These are phyloP conservation scores for Megaceryle maxima DNA, from an alignment of 2,113 vertebrate species.

Conservation along the genomic window DNA sequence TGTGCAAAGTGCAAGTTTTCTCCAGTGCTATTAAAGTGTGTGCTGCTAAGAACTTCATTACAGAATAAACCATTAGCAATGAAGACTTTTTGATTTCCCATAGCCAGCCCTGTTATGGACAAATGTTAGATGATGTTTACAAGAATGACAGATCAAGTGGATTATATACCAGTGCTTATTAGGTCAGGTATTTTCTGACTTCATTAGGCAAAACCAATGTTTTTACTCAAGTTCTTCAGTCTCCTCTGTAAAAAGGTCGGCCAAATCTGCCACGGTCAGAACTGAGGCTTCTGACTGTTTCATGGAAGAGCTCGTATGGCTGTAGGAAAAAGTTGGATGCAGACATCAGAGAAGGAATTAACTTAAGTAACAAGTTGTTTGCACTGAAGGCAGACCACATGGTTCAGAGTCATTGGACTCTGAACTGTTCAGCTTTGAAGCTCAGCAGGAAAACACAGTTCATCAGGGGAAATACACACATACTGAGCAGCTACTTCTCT, in stretches of 20 bases:
- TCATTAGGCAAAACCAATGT: background rate
- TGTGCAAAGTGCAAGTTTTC: slow-evolving; percentile 68
- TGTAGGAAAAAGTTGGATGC: slow-evolving; percentile 50
- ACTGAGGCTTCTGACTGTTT: slow-evolving; percentile 94
- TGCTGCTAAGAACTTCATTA: slow-evolving; percentile 23
- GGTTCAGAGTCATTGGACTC: background rate
- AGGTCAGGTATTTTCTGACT: background rate
- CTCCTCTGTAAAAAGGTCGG: slow-evolving; percentile 93
- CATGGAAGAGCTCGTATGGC: slow-evolving; percentile 87
- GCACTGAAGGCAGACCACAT: background rate
- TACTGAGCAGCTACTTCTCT: background rate
- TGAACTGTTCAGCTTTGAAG: background rate
- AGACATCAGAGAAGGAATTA: background rate
- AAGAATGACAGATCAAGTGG: background rate
- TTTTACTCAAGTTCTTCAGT: slow-evolving; percentile 85
- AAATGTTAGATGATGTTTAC: slow-evolving; percentile 29
- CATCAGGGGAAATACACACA: background rate
- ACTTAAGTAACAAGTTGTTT: background rate
- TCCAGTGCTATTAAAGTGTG: slow-evolving; percentile 43
- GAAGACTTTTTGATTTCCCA: background rate
- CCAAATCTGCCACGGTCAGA: slow-evolving; percentile 92
- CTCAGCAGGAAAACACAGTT: background rate
- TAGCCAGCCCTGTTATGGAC: background rate
- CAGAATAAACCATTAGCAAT: slow-evolving; percentile 13
- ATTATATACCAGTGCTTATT: background rate